phyloP scores from a whole-genome alignment of 2,113 vertebrate species.

The Trachemys scripta region DNA sequence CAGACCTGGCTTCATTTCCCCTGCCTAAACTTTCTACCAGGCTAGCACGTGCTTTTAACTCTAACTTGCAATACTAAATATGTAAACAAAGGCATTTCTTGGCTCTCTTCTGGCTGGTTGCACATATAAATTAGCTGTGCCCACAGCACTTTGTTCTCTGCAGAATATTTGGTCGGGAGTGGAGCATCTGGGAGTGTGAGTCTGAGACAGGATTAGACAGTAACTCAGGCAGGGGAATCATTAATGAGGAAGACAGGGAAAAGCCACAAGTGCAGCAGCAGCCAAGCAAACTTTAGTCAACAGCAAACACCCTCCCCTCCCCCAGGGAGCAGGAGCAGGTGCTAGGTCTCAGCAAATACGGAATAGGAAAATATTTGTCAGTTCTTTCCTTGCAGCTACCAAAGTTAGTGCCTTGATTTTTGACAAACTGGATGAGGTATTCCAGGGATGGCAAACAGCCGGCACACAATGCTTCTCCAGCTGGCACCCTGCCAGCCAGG shows the following conservation, averaged over 20 bases:
- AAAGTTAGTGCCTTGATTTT: neutral
- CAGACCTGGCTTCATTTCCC: conserved; percentile 15
- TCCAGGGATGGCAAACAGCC: neutral
- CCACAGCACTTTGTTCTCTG: neutral
- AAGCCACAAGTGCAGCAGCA: neutral
- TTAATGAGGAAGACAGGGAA: neutral
- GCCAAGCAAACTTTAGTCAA: neutral
- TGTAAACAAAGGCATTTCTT: conserved; percentile 33
- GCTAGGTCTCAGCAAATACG: neutral
- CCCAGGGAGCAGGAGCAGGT: neutral
- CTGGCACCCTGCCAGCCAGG: neutral
- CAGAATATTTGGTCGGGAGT: fast-evolving
- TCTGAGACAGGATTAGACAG: neutral
- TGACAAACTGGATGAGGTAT: neutral
- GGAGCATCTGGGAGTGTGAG: neutral
- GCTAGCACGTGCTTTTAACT: neutral
- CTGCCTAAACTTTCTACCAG: neutral
- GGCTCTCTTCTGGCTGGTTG: neutral
- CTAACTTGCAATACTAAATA: conserved; percentile 14
- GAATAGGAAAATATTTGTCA: neutral
- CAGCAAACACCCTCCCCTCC: neutral
- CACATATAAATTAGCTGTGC: neutral
- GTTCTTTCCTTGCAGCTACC: neutral
- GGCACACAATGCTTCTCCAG: neutral
- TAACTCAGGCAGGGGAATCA: neutral